A percentile compares a stretch with the other conserved stretches of the same genome.
Evolutionary conservation across 2,888 invertebrate species (phyloP).

Genomic region (Teinopalpus imperialis): DNA sequence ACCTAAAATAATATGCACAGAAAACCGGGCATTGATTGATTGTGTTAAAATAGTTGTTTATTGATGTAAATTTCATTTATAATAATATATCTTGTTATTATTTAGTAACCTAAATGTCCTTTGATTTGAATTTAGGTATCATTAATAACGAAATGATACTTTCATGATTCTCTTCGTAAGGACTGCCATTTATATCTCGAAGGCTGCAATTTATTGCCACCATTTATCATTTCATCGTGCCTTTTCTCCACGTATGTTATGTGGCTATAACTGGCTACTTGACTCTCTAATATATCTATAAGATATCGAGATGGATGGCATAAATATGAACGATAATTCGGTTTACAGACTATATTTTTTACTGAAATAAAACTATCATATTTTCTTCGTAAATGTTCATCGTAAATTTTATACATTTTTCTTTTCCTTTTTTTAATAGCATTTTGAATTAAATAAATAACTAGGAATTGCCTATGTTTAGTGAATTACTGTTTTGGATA

Average conservation of each 20-base stretch:
- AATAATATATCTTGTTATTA: too few relatives aligned
- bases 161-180: slow-evolving; percentile 59
- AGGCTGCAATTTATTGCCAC: slow-evolving; percentile 64
- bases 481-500: too few relatives aligned
- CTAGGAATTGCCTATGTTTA: too few relatives aligned
- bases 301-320: slow-evolving; percentile 14
- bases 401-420: not conserved
- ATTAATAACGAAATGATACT: slow-evolving; percentile 58
- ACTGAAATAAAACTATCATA: slow-evolving; percentile 6
- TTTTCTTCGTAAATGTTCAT: not conserved
- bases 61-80: too few relatives aligned
- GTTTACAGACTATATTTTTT: slow-evolving; percentile 4
- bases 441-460: too few relatives aligned
- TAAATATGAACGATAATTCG: slow-evolving; percentile 21
- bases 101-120: too few relatives aligned
- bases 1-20: too few relatives aligned
- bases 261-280: slow-evolving; percentile 29
- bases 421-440: too few relatives aligned
- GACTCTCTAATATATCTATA: slow-evolving; percentile 22
- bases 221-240: slow-evolving; percentile 71
- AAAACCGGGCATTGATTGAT: too few relatives aligned
- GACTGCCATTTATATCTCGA: slow-evolving; percentile 62
- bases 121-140: slow-evolving; percentile 19
- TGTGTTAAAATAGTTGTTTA: too few relatives aligned
- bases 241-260: slow-evolving; percentile 35